Conservation (phyloP, 1,140 invertebrate genomes). For the Trichonephila inaurata region DNA sequence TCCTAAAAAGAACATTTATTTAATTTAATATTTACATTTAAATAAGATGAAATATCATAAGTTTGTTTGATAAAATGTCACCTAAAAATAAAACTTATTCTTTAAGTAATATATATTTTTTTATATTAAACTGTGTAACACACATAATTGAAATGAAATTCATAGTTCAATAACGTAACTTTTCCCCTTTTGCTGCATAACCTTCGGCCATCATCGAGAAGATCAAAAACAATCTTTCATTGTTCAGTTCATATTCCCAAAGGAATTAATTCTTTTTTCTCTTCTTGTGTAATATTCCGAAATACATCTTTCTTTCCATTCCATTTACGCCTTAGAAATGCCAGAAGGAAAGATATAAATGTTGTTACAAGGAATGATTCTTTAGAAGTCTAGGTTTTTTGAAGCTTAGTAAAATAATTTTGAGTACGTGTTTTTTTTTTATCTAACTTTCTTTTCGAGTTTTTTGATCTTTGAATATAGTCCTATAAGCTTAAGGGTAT, state of each 20-base stretch:
- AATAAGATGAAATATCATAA: too few species aligned
- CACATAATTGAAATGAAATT: too few species aligned
- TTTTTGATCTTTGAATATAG: too few species aligned
- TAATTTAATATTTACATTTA: too few species aligned
- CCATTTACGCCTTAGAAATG: background rate
- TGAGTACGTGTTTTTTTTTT: background rate
- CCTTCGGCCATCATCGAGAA: background rate
- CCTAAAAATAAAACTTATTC: too few species aligned
- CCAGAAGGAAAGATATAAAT: background rate
- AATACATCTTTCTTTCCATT: background rate
- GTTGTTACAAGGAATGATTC: background rate
- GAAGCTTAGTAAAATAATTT: background rate
- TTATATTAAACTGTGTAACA: too few species aligned
- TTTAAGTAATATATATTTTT: too few species aligned
- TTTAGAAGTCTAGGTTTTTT: background rate
- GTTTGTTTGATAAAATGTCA: too few species aligned
- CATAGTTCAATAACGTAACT: too few species aligned
- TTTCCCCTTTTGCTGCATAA: background rate
- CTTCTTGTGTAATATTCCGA: background rate
- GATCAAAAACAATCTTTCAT: conserved; percentile 7
- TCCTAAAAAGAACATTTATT: too few species aligned
- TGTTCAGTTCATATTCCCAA: background rate
- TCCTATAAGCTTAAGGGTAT: too few species aligned
- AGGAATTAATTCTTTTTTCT: background rate
- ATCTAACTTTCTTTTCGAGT: too few species aligned